phyloP scores from a whole-genome alignment of 1,140 invertebrate species.

The Chymomyza costata region DNA sequence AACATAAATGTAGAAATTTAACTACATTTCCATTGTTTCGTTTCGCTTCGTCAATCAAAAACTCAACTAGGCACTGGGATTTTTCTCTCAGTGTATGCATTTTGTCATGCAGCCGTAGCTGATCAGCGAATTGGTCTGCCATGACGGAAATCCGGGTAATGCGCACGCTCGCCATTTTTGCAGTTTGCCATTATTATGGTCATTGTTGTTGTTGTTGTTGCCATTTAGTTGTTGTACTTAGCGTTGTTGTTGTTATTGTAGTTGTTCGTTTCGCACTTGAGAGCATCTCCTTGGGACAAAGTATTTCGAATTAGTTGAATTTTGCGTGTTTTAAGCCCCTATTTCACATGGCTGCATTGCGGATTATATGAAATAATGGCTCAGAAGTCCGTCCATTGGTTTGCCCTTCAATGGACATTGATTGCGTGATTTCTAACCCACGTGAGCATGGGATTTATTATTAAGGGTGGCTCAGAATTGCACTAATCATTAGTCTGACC shows the following conservation, averaged over 20 bases:
- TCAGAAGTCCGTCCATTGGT: constrained; percentile 2
- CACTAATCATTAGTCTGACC: too few species aligned
- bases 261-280: constrained; percentile 48
- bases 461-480: too few species aligned
- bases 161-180: constrained; percentile 46
- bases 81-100: too few species aligned
- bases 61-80: too few species aligned
- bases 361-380: constrained; percentile 64
- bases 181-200: constrained; percentile 26
- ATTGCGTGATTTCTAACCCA: constrained; percentile 38
- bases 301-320: constrained; percentile 6
- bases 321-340: constrained; percentile 62
- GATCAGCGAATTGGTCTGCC: too few species aligned
- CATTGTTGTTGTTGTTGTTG: constrained; percentile 23
- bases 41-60: too few species aligned
- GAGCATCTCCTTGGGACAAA: constrained; percentile 29
- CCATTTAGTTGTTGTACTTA: constrained; percentile 18
- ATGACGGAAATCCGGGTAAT: constrained; percentile 64
- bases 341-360: constrained; percentile 60
- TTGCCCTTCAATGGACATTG: constrained; percentile 41
- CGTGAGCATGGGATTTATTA: too few species aligned
- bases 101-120: too few species aligned
- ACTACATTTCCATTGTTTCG: too few species aligned
- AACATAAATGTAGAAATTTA: too few species aligned
- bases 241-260: constrained; percentile 19